Evolutionary conservation across 2,888 invertebrate species (phyloP), one percentile per base, ranked within the genome.

Genomic region (Ashinkailepas kermadecensis): DNA sequence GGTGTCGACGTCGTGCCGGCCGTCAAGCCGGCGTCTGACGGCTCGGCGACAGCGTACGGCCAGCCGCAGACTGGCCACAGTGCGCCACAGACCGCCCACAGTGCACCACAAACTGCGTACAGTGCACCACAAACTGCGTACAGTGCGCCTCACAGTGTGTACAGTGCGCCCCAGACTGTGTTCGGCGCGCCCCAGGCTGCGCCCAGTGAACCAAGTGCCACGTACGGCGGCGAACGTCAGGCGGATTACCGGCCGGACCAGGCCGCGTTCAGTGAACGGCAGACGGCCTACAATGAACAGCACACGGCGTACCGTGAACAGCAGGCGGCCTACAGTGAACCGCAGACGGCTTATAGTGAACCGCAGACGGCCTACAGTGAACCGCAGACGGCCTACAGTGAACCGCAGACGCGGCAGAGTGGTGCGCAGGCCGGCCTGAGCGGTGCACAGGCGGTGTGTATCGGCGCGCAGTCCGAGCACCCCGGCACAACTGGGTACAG

Each of bases 401-500:
- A 65, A 6, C 10, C 13, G 62, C 62, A 13, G 62, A 18, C 62
- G 62, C 13, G 15, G 15, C 18, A 62, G 15, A 62, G 62, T 62
- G 65, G 23, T 39, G 39, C 39, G 2, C 39, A 39, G 39, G 39
- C 39, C 2, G 39, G 39, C 65, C 13, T 23, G 23, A 23, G 23
- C 23, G 23, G 21, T 11, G 23, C 23, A 21, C 65, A 67, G 23
- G 11, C 23, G 23, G 23, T 1, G 12, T 84, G 86, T 86, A 83
- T 87, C 88, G 85, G 85, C 86, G 80, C 86, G 85, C 89, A 89
- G 62, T 89, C 89, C 88, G 87, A 86, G 87, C 87, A 89, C 83
- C 39, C 39, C 39, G 39, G 4, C 39, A 39, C 39, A 39, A 39
- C 39, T 4, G 39, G 39, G 4, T 39, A 39, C 39, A 4, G 39